Evolutionary conservation across 2,888 invertebrate species (phyloP), one percentile per base, ranked within the genome.

Genomic region (Adineta ricciae): DNA sequence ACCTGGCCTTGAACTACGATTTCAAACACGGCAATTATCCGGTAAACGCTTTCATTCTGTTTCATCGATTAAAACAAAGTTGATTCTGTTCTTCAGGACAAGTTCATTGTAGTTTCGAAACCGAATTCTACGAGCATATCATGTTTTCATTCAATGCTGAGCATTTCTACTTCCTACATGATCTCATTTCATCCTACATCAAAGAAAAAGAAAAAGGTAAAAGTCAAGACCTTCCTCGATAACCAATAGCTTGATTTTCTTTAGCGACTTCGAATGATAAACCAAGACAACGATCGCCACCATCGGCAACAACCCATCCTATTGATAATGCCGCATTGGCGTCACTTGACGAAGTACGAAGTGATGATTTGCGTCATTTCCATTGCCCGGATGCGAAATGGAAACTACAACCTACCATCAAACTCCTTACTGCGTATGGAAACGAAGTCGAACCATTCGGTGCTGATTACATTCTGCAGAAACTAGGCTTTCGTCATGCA

Each of bases 391-490:
- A 78, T 78, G 7, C 78, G 4, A 95, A 96, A 0, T 98, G 98
- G 98, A 96, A 96, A 89, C 92, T 97, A 86, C 96, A 97, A 90
- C 97, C 97, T 36, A 90, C 90, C 84, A 88, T 90, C 84, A 88
- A 91, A 87, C 87, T 91, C 84, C 87, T 91, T 36, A 90, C 91
- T 21, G 96, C 95, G 95, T 95, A 95, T 84, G 97, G 97, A 83
- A 96, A 96, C 91, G 95, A 96, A 88, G 96, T 98, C 89, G 97
- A 98, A 91, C 97, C 98, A 0, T 97, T 97, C 89, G 97, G 97
- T 84, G 96, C 98, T 87, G 98, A 99, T 92, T 97, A 96, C 91
- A 97, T 99, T 89, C 93, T 99, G 84, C 96, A 97, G 92, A 97
- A 97, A 91, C 92, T 99, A 78, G 97, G 97, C 82, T 98, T 99